A percentile compares a stretch with the other conserved stretches of the same genome.
Evolutionary conservation across 2,797 vertebrate species (phyloP).

Genomic region (Morelia viridis): DNA sequence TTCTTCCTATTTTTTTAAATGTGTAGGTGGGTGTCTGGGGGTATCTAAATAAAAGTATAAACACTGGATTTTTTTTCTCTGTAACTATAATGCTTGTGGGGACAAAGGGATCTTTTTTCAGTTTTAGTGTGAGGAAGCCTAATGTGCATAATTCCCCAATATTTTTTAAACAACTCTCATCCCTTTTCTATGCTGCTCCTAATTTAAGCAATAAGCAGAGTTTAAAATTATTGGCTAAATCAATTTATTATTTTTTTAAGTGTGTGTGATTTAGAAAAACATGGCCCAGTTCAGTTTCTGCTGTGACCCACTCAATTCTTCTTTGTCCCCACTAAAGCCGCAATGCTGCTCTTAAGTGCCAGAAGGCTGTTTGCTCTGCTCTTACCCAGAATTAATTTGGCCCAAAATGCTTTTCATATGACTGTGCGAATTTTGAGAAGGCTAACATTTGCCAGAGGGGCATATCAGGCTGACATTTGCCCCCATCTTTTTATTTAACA

Average conservation of each 20-base stretch:
- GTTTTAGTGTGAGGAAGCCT: background rate
- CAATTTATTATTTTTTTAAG: background rate
- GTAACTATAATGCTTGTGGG: background rate
- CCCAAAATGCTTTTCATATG: background rate
- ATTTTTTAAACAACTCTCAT: background rate
- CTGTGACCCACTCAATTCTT: background rate
- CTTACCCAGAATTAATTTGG: background rate
- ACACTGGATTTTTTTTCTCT: background rate
- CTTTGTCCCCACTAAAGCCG: background rate
- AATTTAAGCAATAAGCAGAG: background rate
- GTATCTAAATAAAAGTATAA: background rate
- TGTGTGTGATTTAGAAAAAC: background rate
- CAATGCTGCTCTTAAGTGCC: background rate
- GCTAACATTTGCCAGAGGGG: background rate
- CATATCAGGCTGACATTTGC: background rate
- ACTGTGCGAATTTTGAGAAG: background rate
- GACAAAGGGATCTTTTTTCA: background rate
- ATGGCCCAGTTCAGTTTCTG: background rate
- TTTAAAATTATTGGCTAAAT: background rate
- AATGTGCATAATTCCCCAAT: background rate
- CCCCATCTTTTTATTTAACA: constrained; percentile 2
- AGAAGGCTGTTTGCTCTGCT: background rate
- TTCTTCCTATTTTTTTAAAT: background rate
- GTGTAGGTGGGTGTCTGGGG: background rate
- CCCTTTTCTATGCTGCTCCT: background rate